Evolutionary conservation across 2,113 vertebrate genomes (phyloP).

Genomic region (Lycocorax pyrrhopterus): DNA sequence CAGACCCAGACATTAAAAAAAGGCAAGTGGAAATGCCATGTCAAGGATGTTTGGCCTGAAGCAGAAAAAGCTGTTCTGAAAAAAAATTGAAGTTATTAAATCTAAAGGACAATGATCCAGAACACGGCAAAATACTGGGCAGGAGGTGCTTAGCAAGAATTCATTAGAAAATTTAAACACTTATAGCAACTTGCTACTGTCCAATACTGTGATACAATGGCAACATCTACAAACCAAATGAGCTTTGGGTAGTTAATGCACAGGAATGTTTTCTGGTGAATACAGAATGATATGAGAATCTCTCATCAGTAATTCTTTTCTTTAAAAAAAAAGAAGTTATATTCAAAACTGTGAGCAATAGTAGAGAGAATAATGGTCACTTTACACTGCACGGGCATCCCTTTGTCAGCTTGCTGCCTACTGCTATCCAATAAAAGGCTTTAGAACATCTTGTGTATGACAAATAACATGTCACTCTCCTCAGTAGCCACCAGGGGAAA

Average conservation of each 20-base stretch:
- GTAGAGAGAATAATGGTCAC: neutral
- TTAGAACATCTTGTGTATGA: neutral
- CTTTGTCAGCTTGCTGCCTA: neutral
- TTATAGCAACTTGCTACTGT: neutral
- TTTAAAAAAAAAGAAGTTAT: neutral
- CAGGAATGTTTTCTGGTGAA: neutral
- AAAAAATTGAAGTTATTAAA: neutral
- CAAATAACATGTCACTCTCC: neutral
- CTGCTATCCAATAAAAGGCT: neutral
- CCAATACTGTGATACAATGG: neutral
- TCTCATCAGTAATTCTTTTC: neutral
- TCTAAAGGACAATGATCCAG: neutral
- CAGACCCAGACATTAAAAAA: neutral
- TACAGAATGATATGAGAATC: neutral
- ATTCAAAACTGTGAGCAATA: neutral
- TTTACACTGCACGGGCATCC: neutral
- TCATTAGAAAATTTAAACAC: neutral
- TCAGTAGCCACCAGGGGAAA: neutral
- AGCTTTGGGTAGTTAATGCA: neutral
- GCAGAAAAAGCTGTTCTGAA: neutral
- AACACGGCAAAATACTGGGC: neutral
- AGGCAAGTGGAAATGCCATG: neutral
- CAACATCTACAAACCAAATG: neutral
- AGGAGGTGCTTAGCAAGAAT: neutral
- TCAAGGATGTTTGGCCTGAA: neutral